Evolutionary conservation across 2,888 invertebrate genomes (phyloP), one percentile per base, ranked within the genome.

Genomic region (Plebejus melissa): DNA sequence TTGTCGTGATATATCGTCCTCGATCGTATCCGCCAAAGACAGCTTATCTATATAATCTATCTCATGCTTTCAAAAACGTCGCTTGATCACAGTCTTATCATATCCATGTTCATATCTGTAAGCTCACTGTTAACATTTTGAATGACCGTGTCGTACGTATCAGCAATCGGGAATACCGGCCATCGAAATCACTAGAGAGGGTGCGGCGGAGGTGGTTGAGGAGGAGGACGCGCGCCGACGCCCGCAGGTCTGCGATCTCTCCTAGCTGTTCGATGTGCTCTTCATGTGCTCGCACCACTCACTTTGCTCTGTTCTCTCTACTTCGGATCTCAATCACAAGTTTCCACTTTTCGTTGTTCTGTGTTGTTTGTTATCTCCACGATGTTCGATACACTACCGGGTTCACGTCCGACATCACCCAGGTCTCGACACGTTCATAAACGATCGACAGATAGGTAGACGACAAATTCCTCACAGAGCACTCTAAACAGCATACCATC

Each of bases 151-250:
- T 91, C 91, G 91, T 91, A 82, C 81, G 80, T 82, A 87, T 90
- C 86, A 93, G 93, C 93, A 93, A 90, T 93, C 94, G 87, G 94
- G 94, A 89, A 94, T 94, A 90, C 94, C 94, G 85, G 94, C 94
- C 89, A 94, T 94, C 90, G 97, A 97, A 95, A 97, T 97, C 90
- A 97, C 96, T 87, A 97, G 97, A 95, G 97, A 97, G 88, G 88
- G 89, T 81, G 90, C 88, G 80, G 95, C 95, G 87, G 96, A 96
- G 89, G 95, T 87, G 96, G 96, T 87, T 5, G 96, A 96, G 82
- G 82, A 83, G 74, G 94, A 94, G 86, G 90, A 93, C 81, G 84
- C 89, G 85, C 91, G 89, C 84, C 90, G 90, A 82, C 90, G 90
- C 82, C 88, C 88, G 86, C 94, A 94, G 93, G 94, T 93, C 93